Evolutionary conservation across 2,797 vertebrate genomes (phyloP).

Genomic region (Sebastes vulpes): DNA sequence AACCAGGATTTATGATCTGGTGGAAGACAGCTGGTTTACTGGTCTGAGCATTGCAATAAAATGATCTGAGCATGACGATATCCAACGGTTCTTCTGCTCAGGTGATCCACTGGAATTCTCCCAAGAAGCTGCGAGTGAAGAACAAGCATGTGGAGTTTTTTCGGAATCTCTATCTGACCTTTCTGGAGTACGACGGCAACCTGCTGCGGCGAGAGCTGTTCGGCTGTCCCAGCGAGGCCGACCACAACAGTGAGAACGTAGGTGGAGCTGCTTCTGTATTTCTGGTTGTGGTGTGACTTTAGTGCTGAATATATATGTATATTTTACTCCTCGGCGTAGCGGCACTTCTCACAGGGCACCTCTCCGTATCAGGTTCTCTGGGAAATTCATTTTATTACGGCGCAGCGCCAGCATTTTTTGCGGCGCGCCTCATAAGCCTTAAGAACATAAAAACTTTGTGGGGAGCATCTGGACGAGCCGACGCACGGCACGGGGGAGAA

Average conservation of each 20-base stretch:
- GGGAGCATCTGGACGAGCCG: too few relatives aligned
- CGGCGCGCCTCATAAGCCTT: too few relatives aligned
- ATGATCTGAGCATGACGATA: background rate
- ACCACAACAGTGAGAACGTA: constrained; percentile 96
- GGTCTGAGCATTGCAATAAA: background rate
- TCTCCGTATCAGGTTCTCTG: too few relatives aligned
- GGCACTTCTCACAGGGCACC: too few relatives aligned
- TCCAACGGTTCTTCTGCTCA: constrained; percentile 56
- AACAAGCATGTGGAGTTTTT: constrained; percentile 99
- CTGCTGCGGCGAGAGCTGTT: constrained; percentile 94
- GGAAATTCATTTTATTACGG: too few relatives aligned
- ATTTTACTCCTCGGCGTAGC: too few relatives aligned
- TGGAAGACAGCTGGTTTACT: background rate
- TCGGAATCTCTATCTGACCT: constrained; percentile 96
- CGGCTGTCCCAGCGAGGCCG: constrained; percentile 94
- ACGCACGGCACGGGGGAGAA: too few relatives aligned
- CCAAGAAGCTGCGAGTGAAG: constrained; percentile 97
- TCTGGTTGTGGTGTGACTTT: background rate
- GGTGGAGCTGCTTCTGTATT: constrained; percentile 58
- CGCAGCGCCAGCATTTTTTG: too few relatives aligned
- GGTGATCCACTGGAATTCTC: constrained; percentile 99
- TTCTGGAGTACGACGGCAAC: constrained; percentile 97
- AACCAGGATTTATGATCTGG: background rate
- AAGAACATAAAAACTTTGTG: too few relatives aligned
- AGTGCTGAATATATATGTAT: background rate